Percentiles rank a stretch among this genome's conserved stretches.
Conservation (phyloP, 2,888 invertebrate genomes). For the Coleophora deauratella region DNA sequence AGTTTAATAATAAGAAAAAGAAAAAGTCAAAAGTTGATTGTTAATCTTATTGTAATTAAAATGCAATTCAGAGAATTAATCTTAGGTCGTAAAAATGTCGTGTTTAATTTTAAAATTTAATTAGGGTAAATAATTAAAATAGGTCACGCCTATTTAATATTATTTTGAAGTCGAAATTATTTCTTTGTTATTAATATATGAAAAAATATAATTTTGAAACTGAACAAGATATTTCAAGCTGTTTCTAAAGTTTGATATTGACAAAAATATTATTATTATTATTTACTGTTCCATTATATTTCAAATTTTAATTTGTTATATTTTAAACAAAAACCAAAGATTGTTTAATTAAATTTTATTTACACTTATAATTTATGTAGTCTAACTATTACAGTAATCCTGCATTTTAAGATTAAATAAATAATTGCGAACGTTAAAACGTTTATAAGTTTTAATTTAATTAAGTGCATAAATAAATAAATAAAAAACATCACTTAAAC, state of each 20-base stretch:
- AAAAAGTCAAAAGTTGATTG: slow-evolving; percentile 66
- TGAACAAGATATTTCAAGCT: slow-evolving; percentile 16
- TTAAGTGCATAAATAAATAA: slow-evolving; percentile 26
- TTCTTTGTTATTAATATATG: slow-evolving; percentile 12
- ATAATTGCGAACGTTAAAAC: too few relatives aligned
- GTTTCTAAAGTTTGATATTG: slow-evolving; percentile 26
- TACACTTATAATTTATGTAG: too few relatives aligned
- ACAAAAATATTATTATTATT: slow-evolving; percentile 29
- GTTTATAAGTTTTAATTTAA: too few relatives aligned
- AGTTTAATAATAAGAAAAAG: slow-evolving; percentile 32
- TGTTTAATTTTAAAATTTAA: slow-evolving; percentile 46
- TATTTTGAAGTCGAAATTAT: slow-evolving; percentile 40
- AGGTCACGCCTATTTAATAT: slow-evolving; percentile 22
- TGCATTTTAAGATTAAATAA: too few relatives aligned
- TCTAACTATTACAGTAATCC: too few relatives aligned
- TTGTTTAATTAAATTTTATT: not conserved
- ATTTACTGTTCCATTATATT: slow-evolving; percentile 32
- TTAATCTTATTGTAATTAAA: slow-evolving; percentile 63
- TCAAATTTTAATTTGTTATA: slow-evolving; percentile 23
- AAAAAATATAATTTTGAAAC: too few relatives aligned
- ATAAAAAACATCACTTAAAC: slow-evolving; percentile 39
- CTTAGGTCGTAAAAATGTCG: slow-evolving; percentile 42
- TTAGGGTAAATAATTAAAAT: slow-evolving; percentile 37
- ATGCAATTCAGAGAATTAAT: slow-evolving; percentile 71
- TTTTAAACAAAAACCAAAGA: slow-evolving; percentile 4